Evolutionary conservation across 1,140 invertebrate genomes (phyloP).

Genomic region (Homalodisca vitripennis): DNA sequence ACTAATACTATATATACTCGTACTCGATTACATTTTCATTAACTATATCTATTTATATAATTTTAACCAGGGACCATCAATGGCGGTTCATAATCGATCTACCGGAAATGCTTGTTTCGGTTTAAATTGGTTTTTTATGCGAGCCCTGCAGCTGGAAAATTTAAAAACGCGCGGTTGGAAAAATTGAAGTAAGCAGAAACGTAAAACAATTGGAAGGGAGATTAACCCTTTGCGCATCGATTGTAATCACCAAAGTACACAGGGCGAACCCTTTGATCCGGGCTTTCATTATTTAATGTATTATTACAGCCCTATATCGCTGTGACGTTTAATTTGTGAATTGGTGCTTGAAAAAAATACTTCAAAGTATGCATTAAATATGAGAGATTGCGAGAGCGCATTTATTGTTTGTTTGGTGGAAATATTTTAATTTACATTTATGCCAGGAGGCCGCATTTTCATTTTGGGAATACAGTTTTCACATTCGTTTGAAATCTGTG

Average conservation of each 20-base stretch:
- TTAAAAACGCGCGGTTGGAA: no score
- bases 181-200: constrained; percentile 7
- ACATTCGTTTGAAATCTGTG: no score
- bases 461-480: no score
- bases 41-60: no score
- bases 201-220: constrained; percentile 7
- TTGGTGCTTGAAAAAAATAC: constrained; percentile 19
- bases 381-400: background rate
- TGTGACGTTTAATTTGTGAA: constrained; percentile 10
- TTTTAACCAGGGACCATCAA: no score
- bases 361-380: constrained; percentile 20
- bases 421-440: constrained; percentile 14
- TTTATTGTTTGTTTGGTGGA: constrained; percentile 2
- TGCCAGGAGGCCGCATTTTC: background rate
- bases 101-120: no score
- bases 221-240: background rate
- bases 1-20: no score
- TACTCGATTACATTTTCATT: no score
- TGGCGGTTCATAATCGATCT: no score
- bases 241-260: background rate
- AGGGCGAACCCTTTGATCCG: constrained; percentile 1
- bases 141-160: no score
- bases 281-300: constrained; percentile 21
- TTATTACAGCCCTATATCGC: constrained; percentile 1
- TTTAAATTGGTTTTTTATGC: no score